A percentile compares a stretch with the other conserved stretches of the same genome.
Evolutionary conservation across 1,140 invertebrate species (phyloP).

Genomic region (Macrocentrus cingulum): DNA sequence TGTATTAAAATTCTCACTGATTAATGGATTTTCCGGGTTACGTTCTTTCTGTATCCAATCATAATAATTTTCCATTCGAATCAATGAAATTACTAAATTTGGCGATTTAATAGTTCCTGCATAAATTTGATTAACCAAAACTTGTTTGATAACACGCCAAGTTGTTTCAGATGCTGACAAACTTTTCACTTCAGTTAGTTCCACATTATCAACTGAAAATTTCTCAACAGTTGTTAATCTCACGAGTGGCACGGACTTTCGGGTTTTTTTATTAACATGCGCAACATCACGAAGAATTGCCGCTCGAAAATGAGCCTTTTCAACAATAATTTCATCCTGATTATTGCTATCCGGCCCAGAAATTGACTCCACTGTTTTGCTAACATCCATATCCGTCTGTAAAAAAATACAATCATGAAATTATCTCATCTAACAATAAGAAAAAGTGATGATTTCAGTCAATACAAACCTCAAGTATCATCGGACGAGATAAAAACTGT

Average conservation of each 20-base stretch:
- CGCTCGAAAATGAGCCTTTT: conserved; percentile 31
- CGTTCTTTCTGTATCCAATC: conserved; percentile 34
- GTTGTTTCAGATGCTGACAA: conserved; percentile 33
- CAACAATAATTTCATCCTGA: conserved; percentile 2
- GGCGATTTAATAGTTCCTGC: conserved; percentile 22
- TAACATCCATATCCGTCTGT: conserved; percentile 38
- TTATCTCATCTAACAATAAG: too few species aligned
- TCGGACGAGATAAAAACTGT: conserved; percentile 50
- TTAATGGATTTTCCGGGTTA: neutral
- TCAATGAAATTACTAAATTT: conserved; percentile 35
- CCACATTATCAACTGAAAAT: neutral
- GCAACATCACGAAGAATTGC: conserved; percentile 34
- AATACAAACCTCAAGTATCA: conserved; percentile 31
- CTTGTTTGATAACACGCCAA: conserved; percentile 44
- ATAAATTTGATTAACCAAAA: conserved; percentile 45
- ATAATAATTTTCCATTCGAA: conserved; percentile 37
- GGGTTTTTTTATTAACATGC: conserved; percentile 33
- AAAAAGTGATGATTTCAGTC: conserved; percentile 28
- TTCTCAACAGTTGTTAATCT: conserved; percentile 12
- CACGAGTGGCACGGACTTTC: neutral
- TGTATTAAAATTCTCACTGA: conserved; percentile 4
- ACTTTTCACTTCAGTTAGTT: neutral
- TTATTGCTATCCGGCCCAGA: neutral
- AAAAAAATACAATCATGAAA: too few species aligned
- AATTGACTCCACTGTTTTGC: neutral